These are phyloP conservation scores for Agapornis roseicollis DNA, from an alignment of 2,113 vertebrate species.

Conservation along the genomic window DNA sequence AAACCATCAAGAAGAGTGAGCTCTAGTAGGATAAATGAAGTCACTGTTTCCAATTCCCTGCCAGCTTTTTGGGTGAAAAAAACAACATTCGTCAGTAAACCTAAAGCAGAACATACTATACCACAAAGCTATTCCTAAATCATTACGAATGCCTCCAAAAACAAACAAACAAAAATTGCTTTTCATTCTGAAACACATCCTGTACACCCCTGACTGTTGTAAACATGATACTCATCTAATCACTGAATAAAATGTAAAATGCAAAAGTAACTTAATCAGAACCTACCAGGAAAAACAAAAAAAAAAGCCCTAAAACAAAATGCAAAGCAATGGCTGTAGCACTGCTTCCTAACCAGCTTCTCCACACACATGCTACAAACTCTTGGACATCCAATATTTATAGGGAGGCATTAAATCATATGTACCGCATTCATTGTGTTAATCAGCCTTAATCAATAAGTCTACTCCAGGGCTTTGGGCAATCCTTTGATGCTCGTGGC, in stretches of 20 bases:
- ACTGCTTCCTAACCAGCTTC: neutral
- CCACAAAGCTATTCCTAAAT: neutral
- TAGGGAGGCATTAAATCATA: slow-evolving; percentile 15
- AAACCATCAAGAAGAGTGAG: slow-evolving; percentile 41
- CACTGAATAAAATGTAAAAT: neutral
- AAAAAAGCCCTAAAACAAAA: neutral
- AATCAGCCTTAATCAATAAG: slow-evolving; percentile 53
- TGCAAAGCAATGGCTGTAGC: neutral
- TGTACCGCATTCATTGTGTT: neutral
- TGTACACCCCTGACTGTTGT: neutral
- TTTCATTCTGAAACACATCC: neutral
- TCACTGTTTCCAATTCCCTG: slow-evolving; percentile 40
- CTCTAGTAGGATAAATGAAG: slow-evolving; percentile 14
- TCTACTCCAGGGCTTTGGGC: slow-evolving; percentile 9
- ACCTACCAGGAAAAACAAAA: neutral
- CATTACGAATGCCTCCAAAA: neutral
- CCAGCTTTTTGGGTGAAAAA: slow-evolving; percentile 33
- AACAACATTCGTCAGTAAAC: slow-evolving; percentile 31
- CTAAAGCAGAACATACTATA: slow-evolving; percentile 2
- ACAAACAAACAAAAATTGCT: neutral
- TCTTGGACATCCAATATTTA: neutral
- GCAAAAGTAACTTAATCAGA: neutral
- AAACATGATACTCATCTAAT: neutral
- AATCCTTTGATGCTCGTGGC: slow-evolving; percentile 45
- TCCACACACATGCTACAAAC: neutral